Conservation (phyloP, 2,113 vertebrate species). For the Sphaerodactylus townsendi region DNA sequence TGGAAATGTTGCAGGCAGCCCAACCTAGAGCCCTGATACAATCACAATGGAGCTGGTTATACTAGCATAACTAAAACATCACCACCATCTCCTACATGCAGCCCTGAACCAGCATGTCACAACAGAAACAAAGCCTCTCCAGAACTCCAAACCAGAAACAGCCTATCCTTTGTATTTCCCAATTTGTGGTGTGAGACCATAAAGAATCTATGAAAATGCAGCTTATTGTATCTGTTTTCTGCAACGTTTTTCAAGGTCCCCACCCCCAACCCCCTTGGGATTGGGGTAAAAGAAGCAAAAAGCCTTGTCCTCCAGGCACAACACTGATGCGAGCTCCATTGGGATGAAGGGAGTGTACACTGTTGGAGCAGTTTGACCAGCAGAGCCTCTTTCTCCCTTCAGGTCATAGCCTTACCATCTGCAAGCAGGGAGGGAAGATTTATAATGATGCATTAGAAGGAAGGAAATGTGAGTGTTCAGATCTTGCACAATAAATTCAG, state of each 20-base stretch:
- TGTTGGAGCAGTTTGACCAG: not conserved
- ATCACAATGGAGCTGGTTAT: not conserved
- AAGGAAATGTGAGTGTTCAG: not conserved
- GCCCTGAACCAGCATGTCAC: conserved; percentile 12
- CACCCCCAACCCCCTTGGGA: not conserved
- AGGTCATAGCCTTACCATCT: conserved; percentile 3
- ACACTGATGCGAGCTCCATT: not conserved
- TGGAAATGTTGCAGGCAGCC: too few relatives aligned
- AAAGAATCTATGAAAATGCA: not conserved
- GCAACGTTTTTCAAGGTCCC: not conserved
- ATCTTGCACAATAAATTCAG: not conserved
- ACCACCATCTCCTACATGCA: not conserved
- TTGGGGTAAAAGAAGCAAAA: not conserved
- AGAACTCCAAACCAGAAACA: not conserved
- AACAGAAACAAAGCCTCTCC: not conserved
- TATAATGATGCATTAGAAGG: not conserved
- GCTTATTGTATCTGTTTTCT: not conserved
- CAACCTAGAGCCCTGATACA: not conserved
- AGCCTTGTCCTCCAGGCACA: not conserved
- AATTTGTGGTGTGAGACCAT: conserved; percentile 20
- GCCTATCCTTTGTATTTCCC: conserved; percentile 23
- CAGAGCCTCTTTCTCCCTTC: not conserved
- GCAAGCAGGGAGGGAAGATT: not conserved
- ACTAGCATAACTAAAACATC: not conserved
- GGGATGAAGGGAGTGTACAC: not conserved